Percentiles rank a stretch among this genome's conserved stretches.
Conservation (phyloP, 2,888 invertebrate genomes). For the Papilio protenor region DNA sequence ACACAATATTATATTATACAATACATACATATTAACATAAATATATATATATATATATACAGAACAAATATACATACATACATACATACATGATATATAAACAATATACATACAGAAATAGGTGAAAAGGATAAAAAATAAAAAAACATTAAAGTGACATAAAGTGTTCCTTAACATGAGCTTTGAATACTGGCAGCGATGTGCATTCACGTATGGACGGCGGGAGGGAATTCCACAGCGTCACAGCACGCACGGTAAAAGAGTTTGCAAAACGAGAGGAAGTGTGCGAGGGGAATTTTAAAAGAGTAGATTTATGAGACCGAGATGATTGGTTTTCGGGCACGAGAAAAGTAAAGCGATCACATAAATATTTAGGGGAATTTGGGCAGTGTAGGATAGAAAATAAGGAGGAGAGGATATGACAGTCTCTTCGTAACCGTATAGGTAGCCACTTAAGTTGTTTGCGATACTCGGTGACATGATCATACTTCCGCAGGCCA, state of each 20-base stretch:
- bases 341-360: constrained; percentile 2
- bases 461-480: background rate
- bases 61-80: no score
- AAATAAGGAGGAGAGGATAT: background rate
- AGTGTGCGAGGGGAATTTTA: background rate
- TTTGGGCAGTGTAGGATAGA: background rate
- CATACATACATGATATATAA: no score
- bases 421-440: background rate
- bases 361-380: background rate
- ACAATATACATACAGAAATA: no score
- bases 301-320: background rate
- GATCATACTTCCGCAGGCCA: constrained; percentile 14
- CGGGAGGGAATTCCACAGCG: background rate
- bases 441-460: background rate
- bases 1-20: no score
- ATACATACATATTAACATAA: no score
- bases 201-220: background rate
- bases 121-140: no score
- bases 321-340: background rate
- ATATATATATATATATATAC: no score
- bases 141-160: background rate
- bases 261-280: background rate
- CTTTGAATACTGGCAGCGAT: background rate
- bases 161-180: background rate
- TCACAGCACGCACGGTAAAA: background rate